A percentile compares a stretch with the other conserved stretches of the same genome.
These are phyloP conservation scores for Chunga burmeisteri DNA, from an alignment of 2,113 vertebrate genomes.

Conservation along the genomic window DNA sequence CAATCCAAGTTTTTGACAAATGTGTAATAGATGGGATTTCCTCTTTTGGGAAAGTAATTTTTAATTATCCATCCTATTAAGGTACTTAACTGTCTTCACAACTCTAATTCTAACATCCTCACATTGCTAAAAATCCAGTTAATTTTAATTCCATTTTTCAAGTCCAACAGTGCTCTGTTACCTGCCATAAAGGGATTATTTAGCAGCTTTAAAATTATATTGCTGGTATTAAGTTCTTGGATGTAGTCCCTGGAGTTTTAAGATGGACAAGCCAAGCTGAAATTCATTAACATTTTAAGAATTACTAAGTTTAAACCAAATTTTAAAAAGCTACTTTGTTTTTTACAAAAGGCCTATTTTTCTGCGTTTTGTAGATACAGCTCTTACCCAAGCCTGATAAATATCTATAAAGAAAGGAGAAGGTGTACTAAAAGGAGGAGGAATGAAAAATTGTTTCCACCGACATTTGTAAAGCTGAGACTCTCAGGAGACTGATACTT, in stretches of 20 bases:
- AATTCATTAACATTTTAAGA: slow-evolving; percentile 33
- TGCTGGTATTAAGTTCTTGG: slow-evolving; percentile 43
- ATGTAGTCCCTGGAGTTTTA: slow-evolving; percentile 27
- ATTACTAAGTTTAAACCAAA: neutral
- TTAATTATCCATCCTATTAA: slow-evolving; percentile 63
- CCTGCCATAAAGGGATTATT: slow-evolving; percentile 62
- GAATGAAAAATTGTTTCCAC: neutral
- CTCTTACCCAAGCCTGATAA: slow-evolving; percentile 6
- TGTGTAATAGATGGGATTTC: neutral
- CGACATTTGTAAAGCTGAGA: neutral
- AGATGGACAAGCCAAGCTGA: slow-evolving; percentile 25
- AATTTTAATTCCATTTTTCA: slow-evolving; percentile 64
- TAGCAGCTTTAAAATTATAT: slow-evolving; percentile 69
- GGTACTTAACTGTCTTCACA: slow-evolving; percentile 59
- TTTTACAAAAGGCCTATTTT: neutral
- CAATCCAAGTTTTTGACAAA: neutral
- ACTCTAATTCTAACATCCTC: slow-evolving; percentile 35
- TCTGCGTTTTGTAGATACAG: neutral
- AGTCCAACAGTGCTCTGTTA: slow-evolving; percentile 59
- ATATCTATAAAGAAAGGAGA: neutral
- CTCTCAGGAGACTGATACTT: neutral
- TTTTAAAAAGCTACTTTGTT: neutral
- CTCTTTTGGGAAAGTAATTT: slow-evolving; percentile 46
- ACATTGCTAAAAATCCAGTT: slow-evolving; percentile 61
- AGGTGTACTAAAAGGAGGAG: neutral